Base-by-base conservation (phyloP, 2,888 invertebrate genomes). In the Lysandra bellargus region DNA sequence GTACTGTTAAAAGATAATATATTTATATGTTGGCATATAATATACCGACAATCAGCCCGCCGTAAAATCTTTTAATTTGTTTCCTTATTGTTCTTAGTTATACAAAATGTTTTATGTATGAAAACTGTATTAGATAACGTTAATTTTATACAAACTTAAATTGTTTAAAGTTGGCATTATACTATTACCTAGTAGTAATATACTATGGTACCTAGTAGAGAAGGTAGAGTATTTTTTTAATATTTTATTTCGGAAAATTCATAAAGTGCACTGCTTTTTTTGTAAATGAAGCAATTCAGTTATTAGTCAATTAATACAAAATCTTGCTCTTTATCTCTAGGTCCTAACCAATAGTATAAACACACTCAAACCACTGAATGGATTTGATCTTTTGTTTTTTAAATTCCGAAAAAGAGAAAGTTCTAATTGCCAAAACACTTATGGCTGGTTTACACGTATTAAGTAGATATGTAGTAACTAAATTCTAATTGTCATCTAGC, bases 31-130 rank as follows among this genome's bases (percentile, higher is more conserved):
- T 30, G 30, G 30, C 30, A 30, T 64, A 64, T 64, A 23, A 64
- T 30, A 64, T 64, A 12, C 64, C 30, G 30, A 23, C 64, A 64
- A 23, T 64, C 30, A 23, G 7, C 64, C 64, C 23, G 64, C 30
- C 64, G 30, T 64, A 12, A 64, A 64, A 64, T 64, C 64, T 23
- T 64, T 30, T 64, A 30, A 64, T 64, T 64, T 64, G 30, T 30
- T 64, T 64, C 64, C 64, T 64, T 64, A 64, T 64, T 64, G 23
- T 64, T 30, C 30, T 64, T 64, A 64, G 64, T 64, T 30, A 64
- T 30, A 30, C 64, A 9, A 64, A 30, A 30, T 64, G 30, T 64
- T 64, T 30, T 64, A 64, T 64, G 30, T 30, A 23, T 64, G 23
- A 30, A 64, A 30, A 23, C 6, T 64, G 1, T 61, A 61, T 23